Evolutionary conservation across 2,888 invertebrate genomes (phyloP).

Genomic region (Galerucella pusilla): DNA sequence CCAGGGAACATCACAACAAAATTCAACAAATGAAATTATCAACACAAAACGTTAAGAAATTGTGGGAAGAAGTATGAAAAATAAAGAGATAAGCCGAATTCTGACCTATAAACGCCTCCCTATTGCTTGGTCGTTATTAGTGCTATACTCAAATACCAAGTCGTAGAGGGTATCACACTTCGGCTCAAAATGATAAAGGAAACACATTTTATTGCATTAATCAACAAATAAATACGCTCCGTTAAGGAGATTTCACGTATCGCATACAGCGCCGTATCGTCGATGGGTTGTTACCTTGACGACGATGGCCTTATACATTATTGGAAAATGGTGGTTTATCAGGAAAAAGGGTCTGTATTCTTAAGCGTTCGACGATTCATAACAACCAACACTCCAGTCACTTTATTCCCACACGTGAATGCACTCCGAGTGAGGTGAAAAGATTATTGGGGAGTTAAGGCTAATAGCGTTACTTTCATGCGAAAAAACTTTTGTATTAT

Average conservation of each 20-base stretch:
- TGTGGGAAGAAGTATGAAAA: no score
- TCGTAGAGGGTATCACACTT: no score
- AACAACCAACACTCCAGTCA: slow-evolving; percentile 39
- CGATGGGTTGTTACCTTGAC: slow-evolving; percentile 33
- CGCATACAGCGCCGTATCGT: slow-evolving; percentile 5
- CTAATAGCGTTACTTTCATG: slow-evolving; percentile 29
- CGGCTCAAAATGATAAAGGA: no score
- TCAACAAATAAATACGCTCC: no score
- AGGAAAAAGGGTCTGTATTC: slow-evolving; percentile 37
- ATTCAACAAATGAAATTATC: not conserved
- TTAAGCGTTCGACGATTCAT: slow-evolving; percentile 38
- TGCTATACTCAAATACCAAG: no score
- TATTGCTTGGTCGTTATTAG: no score
- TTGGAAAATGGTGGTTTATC: slow-evolving; percentile 39
- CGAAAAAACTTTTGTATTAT: slow-evolving; percentile 34
- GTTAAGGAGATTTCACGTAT: not conserved
- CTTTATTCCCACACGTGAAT: slow-evolving; percentile 44
- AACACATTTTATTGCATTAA: no score
- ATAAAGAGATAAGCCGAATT: no score
- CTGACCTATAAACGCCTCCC: no score
- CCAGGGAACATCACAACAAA: not conserved
- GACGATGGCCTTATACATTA: slow-evolving; percentile 37
- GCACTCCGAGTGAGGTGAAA: slow-evolving; percentile 36
- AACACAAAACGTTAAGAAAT: not conserved
- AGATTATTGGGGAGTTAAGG: slow-evolving; percentile 33